Base-by-base conservation (phyloP, 2,888 invertebrate species). In the Geotrupes spiniger region DNA sequence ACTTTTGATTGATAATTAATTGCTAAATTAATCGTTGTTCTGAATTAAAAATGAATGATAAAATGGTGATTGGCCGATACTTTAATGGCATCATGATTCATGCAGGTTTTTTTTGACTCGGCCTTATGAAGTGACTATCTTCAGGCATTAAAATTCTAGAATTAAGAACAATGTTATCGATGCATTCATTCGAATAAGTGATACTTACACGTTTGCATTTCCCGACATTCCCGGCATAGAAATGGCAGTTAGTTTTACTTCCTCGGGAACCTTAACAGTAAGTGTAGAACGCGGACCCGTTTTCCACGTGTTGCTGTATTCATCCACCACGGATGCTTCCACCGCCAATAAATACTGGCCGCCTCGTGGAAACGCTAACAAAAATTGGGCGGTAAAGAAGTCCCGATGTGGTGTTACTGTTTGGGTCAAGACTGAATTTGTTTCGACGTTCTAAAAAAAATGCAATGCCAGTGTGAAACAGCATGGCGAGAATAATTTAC, bases 331-430 rank as follows among this genome's bases (percentile, higher is more conserved):
- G 53, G 87, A 87, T 0, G 93, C 91, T 65, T 92, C 91, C 4
- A 93, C 84, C 0, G 84, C 85, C 17, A 95, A 84, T 52, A 83
- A 77, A 71, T 88, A 88, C 55, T 86, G 81, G 0, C 84, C 84
- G 9, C 84, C 83, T 55, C 74, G 71, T 4, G 78, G 76, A 59
- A 92, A 84, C 1, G 84, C 81, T 27, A 97, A 77, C 40, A 97
- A 76, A 73, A 96, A 95, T 70, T 92, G 92, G 0, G 92, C 91
- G 0, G 91, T 89, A 73, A 97, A 93, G 76, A 95, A 96, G 69
- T 97, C 96, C 17, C 92, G 85, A 63, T 94, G 91, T 0, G 95
- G 95, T 6, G 84, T 81, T 2, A 93, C 92, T 0, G 85, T 89
- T 71, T 93, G 92, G 16, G 84, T 85, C 42, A 91, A 76, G 0